Evolutionary conservation across 2,113 vertebrate genomes (phyloP).

Genomic region (Saimiri boliviensis): DNA sequence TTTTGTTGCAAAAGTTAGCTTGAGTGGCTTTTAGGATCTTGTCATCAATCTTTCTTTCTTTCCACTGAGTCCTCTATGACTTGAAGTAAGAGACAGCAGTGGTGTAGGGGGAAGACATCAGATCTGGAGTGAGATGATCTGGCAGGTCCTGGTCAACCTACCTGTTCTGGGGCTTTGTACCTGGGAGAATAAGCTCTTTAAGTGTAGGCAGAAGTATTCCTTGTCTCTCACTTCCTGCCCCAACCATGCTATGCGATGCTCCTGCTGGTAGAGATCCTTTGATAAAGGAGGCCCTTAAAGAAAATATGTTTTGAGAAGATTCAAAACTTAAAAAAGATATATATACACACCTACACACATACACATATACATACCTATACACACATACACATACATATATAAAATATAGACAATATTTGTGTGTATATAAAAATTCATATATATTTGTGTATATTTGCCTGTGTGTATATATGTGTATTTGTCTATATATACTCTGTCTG

Average conservation of each 20-base stretch:
- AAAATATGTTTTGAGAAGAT: background rate
- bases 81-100: background rate
- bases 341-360: too few relatives aligned
- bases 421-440: background rate
- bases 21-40: background rate
- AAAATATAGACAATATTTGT: background rate
- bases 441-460: too few relatives aligned
- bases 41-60: background rate
- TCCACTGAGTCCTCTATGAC: background rate
- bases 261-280: background rate
- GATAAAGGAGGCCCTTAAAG: background rate
- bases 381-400: background rate
- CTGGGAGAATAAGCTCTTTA: background rate
- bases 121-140: background rate
- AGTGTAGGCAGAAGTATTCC: background rate
- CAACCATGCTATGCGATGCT: fast-evolving
- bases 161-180: background rate
- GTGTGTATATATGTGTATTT: background rate
- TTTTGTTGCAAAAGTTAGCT: background rate
- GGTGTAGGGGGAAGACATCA: background rate
- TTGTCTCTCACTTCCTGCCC: too few relatives aligned
- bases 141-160: background rate
- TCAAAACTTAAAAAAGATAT: background rate
- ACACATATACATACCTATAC: background rate
- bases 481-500: background rate